Evolutionary conservation across 2,113 vertebrate species (phyloP), one percentile per base, ranked within the genome.

Genomic region (Leiothrix lutea): DNA sequence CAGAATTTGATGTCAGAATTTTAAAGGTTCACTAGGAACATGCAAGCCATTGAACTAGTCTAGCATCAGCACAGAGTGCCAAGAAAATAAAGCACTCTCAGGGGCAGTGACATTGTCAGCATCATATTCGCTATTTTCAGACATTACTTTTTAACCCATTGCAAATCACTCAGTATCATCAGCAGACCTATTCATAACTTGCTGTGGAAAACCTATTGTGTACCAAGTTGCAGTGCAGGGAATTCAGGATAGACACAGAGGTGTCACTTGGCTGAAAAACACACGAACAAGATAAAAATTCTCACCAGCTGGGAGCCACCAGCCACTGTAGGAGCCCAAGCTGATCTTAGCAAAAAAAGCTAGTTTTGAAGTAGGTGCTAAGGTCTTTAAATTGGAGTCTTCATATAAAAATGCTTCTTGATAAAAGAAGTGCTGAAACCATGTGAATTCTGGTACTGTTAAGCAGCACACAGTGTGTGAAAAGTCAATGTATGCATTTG

Each of bases 121-220:
- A 1, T 23, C 1, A 0, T 19, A 40, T 31, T 57, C 0, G 0
- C 25, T 73, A 11, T 60, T 81, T 36, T 67, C 38, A 77, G 54
- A 72, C 5, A 28, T 19, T 45, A 33, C 14, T 60, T 93, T 75
- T 71, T 66, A 83, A 80, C 20, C 6, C 7, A 0, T 33, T 71
- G 25, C n/a, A 44, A 69, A 48, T 6, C 28, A 42, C 23, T n/a
- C 12, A 11, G 4, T 33, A 47, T 26, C 35, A 67, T 56, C 54
- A 47, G 42, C 8, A 60, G 54, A n/a, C 4, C 2, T 47, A 12
- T 73, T n/a, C 50, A 53, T 9, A n/a, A 29, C 10, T 48, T 44
- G 12, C 10, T 51, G 1, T 8, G 42, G 31, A 71, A 64, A 89
- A 53, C 5, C 11, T 19, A 1, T 16, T 12, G 9, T 33, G 26